Base-by-base conservation (phyloP, 2,113 vertebrate species). In the Rhagologus leucostigma region DNA sequence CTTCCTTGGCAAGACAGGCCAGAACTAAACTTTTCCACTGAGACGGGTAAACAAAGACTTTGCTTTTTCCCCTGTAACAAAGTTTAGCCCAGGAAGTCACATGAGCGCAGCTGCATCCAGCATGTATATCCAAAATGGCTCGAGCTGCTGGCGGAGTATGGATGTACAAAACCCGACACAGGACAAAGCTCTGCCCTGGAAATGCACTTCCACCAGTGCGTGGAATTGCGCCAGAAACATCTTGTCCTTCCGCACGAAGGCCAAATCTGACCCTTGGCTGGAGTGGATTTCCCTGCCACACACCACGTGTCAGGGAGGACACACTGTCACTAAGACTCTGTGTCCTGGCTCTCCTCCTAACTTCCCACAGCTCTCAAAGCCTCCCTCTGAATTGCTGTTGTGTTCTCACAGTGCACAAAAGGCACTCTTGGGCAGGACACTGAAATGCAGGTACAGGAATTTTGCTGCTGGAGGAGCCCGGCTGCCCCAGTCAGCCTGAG, bases 21-120 rank as follows among this genome's bases (percentile, higher is more conserved):
- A 92, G 60, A 88, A 68, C 93, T 96, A 84, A 97, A 95, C 68
- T 97, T 96, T 96, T 97, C 96, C 96, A 95, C 6, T 92, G 83
- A 95, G 76, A 90, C 9, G 16, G 24, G 32, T 92, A 93, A 96
- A 96, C 96, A 97, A 94, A 95, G 92, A 37, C 90, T 95, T 96
- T 86, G 90, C 79, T 90, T 96, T 84, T 87, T 37, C 39, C 73
- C 78, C 67, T 3, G 1, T 71, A 90, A 93, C 29, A 80, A 81
- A 90, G 68, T 90, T 94, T 94, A 90, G 90, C 83, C 83, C 73
- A 81, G 88, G 92, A 94, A 96, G 73, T 96, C 90, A 92, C 80
- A 32, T 94, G 93, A 92, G 59, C 0, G 1, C 88, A 75, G 92
- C 79, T 88, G 93, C 82, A 88, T 95, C 78, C 87, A 93, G 73